phyloP scores from a whole-genome alignment of 2,797 vertebrate species.

The Arctocebus calabarensis region DNA sequence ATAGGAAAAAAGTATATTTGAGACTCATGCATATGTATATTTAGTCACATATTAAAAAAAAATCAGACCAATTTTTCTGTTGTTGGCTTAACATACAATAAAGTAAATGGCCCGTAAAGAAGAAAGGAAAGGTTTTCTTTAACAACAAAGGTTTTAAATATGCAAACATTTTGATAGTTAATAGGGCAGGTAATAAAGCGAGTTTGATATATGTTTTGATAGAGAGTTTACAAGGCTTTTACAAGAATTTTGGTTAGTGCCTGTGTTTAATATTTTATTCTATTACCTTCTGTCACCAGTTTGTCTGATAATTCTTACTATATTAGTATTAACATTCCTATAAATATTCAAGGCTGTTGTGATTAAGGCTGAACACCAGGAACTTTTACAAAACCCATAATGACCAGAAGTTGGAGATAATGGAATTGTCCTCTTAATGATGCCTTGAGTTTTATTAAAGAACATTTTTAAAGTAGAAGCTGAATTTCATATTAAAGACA shows the following conservation, averaged over 20 bases:
- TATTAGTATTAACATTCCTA: neutral
- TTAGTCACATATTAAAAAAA: conserved; percentile 49
- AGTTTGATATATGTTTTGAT: neutral
- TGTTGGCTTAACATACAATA: conserved; percentile 30
- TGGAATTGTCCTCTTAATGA: neutral
- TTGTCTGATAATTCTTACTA: neutral
- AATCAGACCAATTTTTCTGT: conserved; percentile 56
- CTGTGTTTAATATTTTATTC: neutral
- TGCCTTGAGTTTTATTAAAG: neutral
- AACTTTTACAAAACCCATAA: neutral
- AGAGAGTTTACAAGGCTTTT: neutral
- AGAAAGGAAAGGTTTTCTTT: conserved; percentile 24
- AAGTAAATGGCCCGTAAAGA: conserved; percentile 64
- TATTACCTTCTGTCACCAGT: neutral
- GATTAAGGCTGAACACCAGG: neutral
- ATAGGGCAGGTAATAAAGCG: neutral
- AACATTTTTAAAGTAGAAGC: neutral
- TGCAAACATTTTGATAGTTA: conserved; percentile 52
- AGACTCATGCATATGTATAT: neutral
- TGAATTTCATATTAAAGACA: neutral
- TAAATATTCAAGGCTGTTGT: neutral
- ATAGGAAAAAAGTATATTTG: neutral
- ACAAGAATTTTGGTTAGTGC: neutral
- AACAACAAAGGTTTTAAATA: neutral
- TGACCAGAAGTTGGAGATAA: neutral